phyloP scores from a whole-genome alignment of 1,140 invertebrate species.

The Zaprionus africanus region DNA sequence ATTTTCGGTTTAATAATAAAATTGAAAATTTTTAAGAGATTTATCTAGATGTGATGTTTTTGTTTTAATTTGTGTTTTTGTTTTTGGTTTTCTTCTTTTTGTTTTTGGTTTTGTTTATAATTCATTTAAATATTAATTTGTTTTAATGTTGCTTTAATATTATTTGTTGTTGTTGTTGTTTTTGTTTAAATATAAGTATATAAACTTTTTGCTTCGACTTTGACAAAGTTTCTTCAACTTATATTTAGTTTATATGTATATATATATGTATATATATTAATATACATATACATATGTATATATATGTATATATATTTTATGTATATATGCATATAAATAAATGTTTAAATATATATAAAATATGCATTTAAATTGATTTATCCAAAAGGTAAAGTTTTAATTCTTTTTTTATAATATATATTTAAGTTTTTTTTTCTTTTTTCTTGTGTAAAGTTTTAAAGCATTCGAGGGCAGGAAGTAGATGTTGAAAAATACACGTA shows the following conservation, averaged over 20 bases:
- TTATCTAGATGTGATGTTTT: constrained; percentile 80
- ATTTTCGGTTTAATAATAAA: constrained; percentile 80
- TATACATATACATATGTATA: constrained; percentile 76
- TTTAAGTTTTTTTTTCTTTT: constrained; percentile 37
- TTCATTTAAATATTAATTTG: constrained; percentile 67
- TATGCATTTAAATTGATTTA: constrained; percentile 80
- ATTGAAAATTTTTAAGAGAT: constrained; percentile 83
- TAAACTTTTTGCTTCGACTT: constrained; percentile 77
- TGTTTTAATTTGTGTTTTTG: constrained; percentile 24
- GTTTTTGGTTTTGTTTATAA: constrained; percentile 43
- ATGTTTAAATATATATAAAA: constrained; percentile 81
- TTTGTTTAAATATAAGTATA: constrained; percentile 77
- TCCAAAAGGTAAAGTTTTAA: constrained; percentile 81
- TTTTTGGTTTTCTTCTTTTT: constrained; percentile 8
- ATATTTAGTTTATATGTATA: constrained; percentile 59
- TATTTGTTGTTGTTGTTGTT: constrained; percentile 58
- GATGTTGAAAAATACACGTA: constrained; percentile 82
- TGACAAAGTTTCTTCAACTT: constrained; percentile 74
- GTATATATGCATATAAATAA: constrained; percentile 73
- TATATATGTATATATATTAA: constrained; percentile 46
- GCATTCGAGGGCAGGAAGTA: constrained; percentile 81
- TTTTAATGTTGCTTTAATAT: constrained; percentile 75
- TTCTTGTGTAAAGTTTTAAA: constrained; percentile 80
- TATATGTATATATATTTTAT: constrained; percentile 52
- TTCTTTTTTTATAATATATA: constrained; percentile 57